A percentile compares a stretch with the other conserved stretches of the same genome.
These are phyloP conservation scores for Leucoma salicis DNA, from an alignment of 2,888 invertebrate genomes.

Conservation along the genomic window DNA sequence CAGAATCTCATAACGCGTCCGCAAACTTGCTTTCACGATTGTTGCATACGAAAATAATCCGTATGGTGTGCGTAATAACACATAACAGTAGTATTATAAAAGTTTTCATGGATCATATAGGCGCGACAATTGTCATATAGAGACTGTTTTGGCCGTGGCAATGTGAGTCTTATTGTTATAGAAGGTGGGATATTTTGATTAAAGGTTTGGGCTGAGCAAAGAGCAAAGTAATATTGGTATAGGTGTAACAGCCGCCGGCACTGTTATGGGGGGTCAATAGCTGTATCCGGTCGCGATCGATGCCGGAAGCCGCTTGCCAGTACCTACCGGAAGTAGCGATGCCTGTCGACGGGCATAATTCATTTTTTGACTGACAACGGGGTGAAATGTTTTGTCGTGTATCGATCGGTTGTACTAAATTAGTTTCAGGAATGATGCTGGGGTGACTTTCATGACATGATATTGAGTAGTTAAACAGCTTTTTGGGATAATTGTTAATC, in stretches of 20 bases:
- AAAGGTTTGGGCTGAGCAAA: constrained; percentile 28
- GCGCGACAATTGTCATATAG: constrained; percentile 19
- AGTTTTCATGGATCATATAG: constrained; percentile 25
- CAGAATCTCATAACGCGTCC: constrained; percentile 24
- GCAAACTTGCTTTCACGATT: constrained; percentile 24
- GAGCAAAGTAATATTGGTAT: constrained; percentile 42
- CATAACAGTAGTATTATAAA: constrained; percentile 35
- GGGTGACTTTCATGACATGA: too few relatives aligned
- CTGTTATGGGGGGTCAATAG: constrained; percentile 64
- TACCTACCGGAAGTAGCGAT: constrained; percentile 51
- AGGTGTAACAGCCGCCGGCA: constrained; percentile 42
- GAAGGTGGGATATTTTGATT: constrained; percentile 29
- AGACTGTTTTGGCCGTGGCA: constrained; percentile 18
- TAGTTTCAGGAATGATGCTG: too few relatives aligned
- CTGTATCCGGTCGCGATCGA: constrained; percentile 60
- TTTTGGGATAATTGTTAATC: too few relatives aligned
- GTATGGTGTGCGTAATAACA: constrained; percentile 23
- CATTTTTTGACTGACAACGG: constrained; percentile 43
- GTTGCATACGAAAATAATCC: constrained; percentile 30
- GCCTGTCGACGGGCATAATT: constrained; percentile 37
- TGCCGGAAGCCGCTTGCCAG: constrained; percentile 54
- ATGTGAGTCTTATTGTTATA: constrained; percentile 28
- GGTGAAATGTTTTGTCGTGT: constrained; percentile 28
- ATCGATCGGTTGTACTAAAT: constrained; percentile 13
- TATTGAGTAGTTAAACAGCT: too few relatives aligned